These are phyloP conservation scores for Sphaeramia orbicularis DNA, from an alignment of 2,797 vertebrate species.

Conservation along the genomic window DNA sequence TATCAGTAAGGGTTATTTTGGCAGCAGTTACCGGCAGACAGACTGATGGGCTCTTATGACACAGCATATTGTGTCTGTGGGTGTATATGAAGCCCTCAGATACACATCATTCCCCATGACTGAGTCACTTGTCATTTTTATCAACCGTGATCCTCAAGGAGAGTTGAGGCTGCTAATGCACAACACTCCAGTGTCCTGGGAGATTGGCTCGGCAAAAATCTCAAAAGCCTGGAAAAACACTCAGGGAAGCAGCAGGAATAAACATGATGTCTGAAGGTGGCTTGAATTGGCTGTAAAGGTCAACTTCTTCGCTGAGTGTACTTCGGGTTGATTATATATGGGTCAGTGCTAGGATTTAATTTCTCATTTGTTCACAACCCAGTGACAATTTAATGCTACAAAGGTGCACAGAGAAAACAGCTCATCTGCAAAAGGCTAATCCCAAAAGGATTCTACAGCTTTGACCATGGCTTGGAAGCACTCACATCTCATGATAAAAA, in stretches of 20 bases:
- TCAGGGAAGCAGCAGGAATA: slow-evolving; percentile 34
- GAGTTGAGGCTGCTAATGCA: slow-evolving; percentile 72
- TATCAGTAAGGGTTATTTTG: slow-evolving; percentile 7
- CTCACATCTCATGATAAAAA: slow-evolving; percentile 14
- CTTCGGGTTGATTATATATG: neutral
- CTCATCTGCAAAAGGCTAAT: slow-evolving; percentile 20
- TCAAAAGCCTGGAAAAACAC: slow-evolving; percentile 50
- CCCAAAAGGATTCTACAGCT: slow-evolving; percentile 10
- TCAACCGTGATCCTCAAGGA: slow-evolving; percentile 56
- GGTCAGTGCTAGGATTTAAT: slow-evolving; percentile 10
- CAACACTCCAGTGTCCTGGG: slow-evolving; percentile 66
- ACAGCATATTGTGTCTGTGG: slow-evolving; percentile 42
- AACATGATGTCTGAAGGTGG: slow-evolving; percentile 25
- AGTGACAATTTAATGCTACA: neutral
- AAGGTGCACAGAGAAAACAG: slow-evolving; percentile 10
- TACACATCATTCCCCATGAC: slow-evolving; percentile 55
- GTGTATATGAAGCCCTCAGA: slow-evolving; percentile 53
- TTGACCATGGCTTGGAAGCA: slow-evolving; percentile 35
- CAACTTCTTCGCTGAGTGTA: neutral
- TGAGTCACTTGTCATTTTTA: slow-evolving; percentile 57
- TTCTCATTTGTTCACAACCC: neutral
- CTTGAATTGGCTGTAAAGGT: slow-evolving; percentile 20
- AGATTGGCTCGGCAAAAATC: slow-evolving; percentile 45
- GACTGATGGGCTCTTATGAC: slow-evolving; percentile 35
- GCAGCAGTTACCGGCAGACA: slow-evolving; percentile 22